A percentile compares a stretch with the other conserved stretches of the same genome.
Evolutionary conservation across 2,888 invertebrate genomes (phyloP).

Genomic region (Coelogynopora nodosa): DNA sequence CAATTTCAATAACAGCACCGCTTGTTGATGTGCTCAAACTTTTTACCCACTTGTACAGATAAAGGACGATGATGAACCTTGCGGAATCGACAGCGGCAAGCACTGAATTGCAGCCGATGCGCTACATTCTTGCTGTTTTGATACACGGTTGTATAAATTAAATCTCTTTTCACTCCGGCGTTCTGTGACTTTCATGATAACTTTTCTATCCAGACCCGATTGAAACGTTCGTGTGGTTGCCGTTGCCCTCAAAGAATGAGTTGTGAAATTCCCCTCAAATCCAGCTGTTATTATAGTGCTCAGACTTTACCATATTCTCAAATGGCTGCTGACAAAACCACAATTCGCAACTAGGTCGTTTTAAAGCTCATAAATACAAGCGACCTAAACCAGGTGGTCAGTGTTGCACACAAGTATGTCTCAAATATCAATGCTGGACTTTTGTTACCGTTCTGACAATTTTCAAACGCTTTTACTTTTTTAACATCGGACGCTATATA

Average conservation of each 20-base stretch:
- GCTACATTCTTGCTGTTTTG: too few relatives aligned
- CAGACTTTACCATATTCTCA: neutral
- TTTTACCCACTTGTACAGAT: too few relatives aligned
- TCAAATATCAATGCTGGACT: neutral
- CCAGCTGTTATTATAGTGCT: neutral
- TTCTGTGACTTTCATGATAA: too few relatives aligned
- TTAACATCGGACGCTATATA: neutral
- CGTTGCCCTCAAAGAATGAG: neutral
- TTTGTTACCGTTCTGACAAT: neutral
- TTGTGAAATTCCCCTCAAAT: neutral
- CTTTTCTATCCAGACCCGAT: too few relatives aligned
- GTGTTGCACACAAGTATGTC: neutral
- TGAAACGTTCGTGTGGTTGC: neutral
- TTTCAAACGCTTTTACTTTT: neutral
- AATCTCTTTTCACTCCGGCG: too few relatives aligned
- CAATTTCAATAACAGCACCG: too few relatives aligned
- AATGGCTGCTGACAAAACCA: neutral
- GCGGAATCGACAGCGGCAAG: too few relatives aligned
- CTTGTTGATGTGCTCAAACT: too few relatives aligned
- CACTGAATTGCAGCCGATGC: too few relatives aligned
- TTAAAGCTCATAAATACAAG: neutral
- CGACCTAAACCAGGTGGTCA: neutral
- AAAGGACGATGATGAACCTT: too few relatives aligned
- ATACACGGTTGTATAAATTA: too few relatives aligned
- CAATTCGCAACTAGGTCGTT: neutral